phyloP scores from a whole-genome alignment of 2,888 invertebrate genomes.

The Prostheceraeus crozeri region DNA sequence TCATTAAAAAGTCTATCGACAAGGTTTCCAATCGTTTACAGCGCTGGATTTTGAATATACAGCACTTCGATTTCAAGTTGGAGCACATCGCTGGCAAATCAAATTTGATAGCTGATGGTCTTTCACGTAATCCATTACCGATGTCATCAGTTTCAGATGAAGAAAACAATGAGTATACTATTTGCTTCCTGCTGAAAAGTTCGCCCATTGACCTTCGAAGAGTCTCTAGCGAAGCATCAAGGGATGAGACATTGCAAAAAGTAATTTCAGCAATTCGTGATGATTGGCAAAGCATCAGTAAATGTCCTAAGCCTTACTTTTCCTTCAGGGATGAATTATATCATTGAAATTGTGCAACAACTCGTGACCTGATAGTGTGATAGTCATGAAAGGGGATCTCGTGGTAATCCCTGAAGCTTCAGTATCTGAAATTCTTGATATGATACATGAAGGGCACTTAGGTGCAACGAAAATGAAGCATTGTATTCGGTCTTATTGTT shows the following conservation, averaged over 20 bases:
- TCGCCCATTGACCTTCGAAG: slow-evolving; percentile 1
- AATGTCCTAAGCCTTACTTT: slow-evolving; percentile 16
- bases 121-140: neutral
- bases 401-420: slow-evolving; percentile 15
- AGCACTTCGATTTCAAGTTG: neutral
- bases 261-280: too few relatives aligned
- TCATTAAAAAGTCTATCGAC: slow-evolving; percentile 1
- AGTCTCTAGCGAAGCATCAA: slow-evolving; percentile 4
- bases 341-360: slow-evolving; percentile 20
- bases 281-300: too few relatives aligned
- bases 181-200: slow-evolving; percentile 11
- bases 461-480: slow-evolving; percentile 27
- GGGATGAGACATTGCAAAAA: too few relatives aligned
- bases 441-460: slow-evolving; percentile 23
- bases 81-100: slow-evolving; percentile 7
- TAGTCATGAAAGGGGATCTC: slow-evolving; percentile 27
- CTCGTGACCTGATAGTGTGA: slow-evolving; percentile 11
- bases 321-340: slow-evolving; percentile 20
- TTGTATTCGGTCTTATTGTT: neutral
- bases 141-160: neutral
- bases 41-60: slow-evolving; percentile 1
- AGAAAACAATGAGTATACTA: neutral
- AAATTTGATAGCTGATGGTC: slow-evolving; percentile 2
- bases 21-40: slow-evolving; percentile 1
- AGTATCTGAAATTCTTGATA: slow-evolving; percentile 17